Evolutionary conservation across 1,140 invertebrate genomes (phyloP), one percentile per base, ranked within the genome.

Genomic region (Zaprionus davidi): DNA sequence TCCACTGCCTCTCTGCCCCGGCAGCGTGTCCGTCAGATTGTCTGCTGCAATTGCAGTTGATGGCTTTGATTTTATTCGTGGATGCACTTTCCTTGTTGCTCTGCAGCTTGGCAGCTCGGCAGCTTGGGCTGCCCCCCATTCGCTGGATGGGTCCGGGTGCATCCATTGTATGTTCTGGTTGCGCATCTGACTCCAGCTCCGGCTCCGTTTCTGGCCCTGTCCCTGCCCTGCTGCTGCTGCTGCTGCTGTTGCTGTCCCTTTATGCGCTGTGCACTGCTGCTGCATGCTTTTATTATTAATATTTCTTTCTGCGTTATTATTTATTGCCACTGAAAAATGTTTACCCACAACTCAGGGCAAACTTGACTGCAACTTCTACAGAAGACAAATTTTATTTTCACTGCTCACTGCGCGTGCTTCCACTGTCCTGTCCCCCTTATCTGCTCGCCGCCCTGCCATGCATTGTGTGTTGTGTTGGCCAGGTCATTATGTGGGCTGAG

Each of bases 51-150:
- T 90, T 85, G 85, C 86, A 90, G 85, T 86, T 90, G 85, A 90
- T 90, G 85, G 85, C 81, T 90, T 90, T 90, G 85, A 90, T 90
- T 90, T 90, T 90, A 90, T 90, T 90, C 86, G 85, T 90, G 86
- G 82, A 85, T 88, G 85, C 81, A 90, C 85, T 88, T 90, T 90
- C 90, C 81, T 74, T 75, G 85, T 81, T 88, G 81, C 74, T 71
- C 41, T 72, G 72, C 76, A 22, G 34, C 28, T 17, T 36, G 53
- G 53, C 26, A 26, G 26, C 53, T n/a, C 20, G 51, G 51, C 24
- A 24, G 22, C 53, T n/a, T 28, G 53, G 15, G 17, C 20, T 22
- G 46, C 46, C 20, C 24, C 55, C 51, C 55, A 34, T 46, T 17
- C 28, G 28, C 36, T 67, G 64, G 38, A 58, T 58, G 65, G 38